Base-by-base conservation (phyloP, 2,797 vertebrate species). In the Enteromius unitaeniatus region DNA sequence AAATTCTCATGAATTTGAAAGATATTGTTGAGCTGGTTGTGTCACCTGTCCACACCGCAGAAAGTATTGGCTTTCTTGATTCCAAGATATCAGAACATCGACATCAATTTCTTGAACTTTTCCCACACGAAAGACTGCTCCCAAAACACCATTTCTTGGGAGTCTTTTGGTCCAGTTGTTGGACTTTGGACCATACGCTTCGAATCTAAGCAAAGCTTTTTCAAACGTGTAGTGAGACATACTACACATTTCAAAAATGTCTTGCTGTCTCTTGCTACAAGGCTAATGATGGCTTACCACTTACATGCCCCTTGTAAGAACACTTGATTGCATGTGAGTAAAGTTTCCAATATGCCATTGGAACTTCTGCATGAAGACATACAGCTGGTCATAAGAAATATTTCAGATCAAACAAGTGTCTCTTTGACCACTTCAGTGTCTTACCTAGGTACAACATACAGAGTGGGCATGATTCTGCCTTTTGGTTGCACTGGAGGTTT, bases 81-180 rank as follows among this genome's bases (percentile, higher is more conserved):
- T 80, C 45, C n/a, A 86, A 89, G 85, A 89, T 88, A 84, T 88
- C 86, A 82, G 82, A 89, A 62, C 84, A 89, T 79, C 37, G 76
- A 58, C 26, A 86, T 47, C n/a, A n/a, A 72, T 72, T 72, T 72
- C 40, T 72, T 42, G 40, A 26, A 23, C 68, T 70, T 72, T 72
- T 72, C 40, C 68, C n/a, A 10, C 19, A 72, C 7, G 68, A 72
- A 47, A 72, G 34, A 72, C 68, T 72, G 58, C 87, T 28, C 86
- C 84, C 87, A 3, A 89, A 89, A 81, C 85, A 87, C 68, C 74
- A 70, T 40, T 85, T 87, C 86, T 75, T 89, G 37, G 86, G 58
- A 84, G 78, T 2, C 11, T 40, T 87, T 60, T 85, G 82, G 79
- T 47, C 40, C 42, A 72, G 40, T 47, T 47, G 69, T 80, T 86